Conservation (phyloP, 92 coral and sea anemone genomes). For the Epizoanthus ramosus region DNA sequence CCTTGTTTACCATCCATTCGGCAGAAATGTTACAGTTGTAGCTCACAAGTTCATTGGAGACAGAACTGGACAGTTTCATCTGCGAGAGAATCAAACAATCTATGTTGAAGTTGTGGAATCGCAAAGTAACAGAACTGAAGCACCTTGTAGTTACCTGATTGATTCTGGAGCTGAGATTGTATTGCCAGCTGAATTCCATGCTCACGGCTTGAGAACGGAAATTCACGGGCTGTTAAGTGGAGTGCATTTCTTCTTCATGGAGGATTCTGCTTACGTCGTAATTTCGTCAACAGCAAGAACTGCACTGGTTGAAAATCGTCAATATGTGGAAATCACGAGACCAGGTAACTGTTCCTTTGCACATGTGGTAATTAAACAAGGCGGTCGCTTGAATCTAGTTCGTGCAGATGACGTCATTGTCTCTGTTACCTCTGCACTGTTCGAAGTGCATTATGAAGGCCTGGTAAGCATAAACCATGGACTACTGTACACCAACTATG, state of each 20-base stretch:
- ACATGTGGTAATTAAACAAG: slow-evolving; percentile 60
- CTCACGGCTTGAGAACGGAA: slow-evolving; percentile 62
- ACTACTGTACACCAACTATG: slow-evolving; percentile 59
- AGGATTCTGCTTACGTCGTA: slow-evolving; percentile 50
- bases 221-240: slow-evolving; percentile 68
- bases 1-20: slow-evolving; percentile 62
- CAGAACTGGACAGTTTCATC: slow-evolving; percentile 68
- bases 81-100: slow-evolving; percentile 56
- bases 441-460: slow-evolving; percentile 68
- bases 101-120: slow-evolving; percentile 71
- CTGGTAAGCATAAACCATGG: slow-evolving; percentile 63
- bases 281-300: slow-evolving; percentile 70
- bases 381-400: slow-evolving; percentile 60
- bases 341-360: slow-evolving; percentile 71
- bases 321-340: slow-evolving; percentile 64
- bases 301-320: slow-evolving; percentile 67
- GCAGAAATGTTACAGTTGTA: slow-evolving; percentile 56
- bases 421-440: slow-evolving; percentile 64
- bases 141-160: slow-evolving; percentile 70
- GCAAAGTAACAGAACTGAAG: slow-evolving; percentile 64
- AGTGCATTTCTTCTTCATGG: slow-evolving; percentile 64
- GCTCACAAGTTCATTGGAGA: slow-evolving; percentile 70
- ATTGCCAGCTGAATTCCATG: slow-evolving; percentile 71
- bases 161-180: slow-evolving; percentile 67
- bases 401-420: slow-evolving; percentile 56